phyloP scores from a whole-genome alignment of 2,113 vertebrate genomes.

The Pedionomus torquatus region DNA sequence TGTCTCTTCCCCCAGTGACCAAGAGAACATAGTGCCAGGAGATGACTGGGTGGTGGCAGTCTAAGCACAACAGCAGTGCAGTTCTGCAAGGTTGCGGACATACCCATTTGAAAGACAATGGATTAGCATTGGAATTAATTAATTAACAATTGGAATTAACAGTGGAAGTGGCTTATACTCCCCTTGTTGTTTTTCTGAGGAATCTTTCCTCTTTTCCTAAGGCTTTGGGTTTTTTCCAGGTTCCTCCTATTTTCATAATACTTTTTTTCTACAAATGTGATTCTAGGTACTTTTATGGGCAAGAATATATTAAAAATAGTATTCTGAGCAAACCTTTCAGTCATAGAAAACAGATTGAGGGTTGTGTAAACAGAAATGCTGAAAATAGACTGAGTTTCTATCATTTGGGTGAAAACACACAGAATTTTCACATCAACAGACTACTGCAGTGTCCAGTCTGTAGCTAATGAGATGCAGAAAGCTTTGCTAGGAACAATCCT shows the following conservation, averaged over 20 bases:
- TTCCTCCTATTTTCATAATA: not conserved
- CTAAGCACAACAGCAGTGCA: not conserved
- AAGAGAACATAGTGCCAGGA: not conserved
- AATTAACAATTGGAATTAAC: too few species aligned
- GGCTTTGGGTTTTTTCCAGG: not conserved
- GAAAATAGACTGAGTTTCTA: not conserved
- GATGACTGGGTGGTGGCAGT: not conserved
- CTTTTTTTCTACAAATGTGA: not conserved
- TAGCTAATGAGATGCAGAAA: not conserved
- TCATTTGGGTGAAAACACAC: not conserved
- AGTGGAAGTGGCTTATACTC: not conserved
- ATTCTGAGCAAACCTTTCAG: not conserved
- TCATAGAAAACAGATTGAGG: not conserved
- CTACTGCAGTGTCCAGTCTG: not conserved
- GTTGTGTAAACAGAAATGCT: not conserved
- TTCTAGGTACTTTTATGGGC: not conserved
- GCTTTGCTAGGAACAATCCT: not conserved
- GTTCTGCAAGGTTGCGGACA: not conserved
- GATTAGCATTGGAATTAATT: not conserved
- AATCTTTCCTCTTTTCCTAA: not conserved
- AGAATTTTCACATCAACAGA: not conserved
- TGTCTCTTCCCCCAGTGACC: not conserved
- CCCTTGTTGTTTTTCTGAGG: not conserved
- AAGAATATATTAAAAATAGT: not conserved
- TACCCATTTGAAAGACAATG: not conserved